Evolutionary conservation across 2,797 vertebrate species (phyloP).

Genomic region (Sarcophilus harrisii): DNA sequence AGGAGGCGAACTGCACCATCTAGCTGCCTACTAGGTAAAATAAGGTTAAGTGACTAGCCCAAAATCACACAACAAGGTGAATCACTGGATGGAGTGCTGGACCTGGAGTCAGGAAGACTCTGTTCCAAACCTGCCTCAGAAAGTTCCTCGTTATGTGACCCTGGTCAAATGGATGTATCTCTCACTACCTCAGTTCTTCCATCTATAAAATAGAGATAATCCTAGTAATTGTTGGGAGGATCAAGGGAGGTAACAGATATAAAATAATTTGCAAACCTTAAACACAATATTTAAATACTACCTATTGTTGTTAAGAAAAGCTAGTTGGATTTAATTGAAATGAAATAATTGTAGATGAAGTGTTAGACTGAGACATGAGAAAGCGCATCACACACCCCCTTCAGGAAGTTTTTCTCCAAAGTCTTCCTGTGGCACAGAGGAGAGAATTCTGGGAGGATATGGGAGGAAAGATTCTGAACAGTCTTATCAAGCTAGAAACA

Average conservation of each 20-base stretch:
- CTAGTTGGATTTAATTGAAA: neutral
- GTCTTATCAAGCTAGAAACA: neutral
- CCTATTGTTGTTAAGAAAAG: neutral
- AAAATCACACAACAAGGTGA: neutral
- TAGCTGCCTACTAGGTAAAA: too few species aligned
- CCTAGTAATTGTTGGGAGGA: neutral
- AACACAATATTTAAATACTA: neutral
- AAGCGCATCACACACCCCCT: neutral
- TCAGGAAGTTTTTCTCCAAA: neutral
- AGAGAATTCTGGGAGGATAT: neutral
- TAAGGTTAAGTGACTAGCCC: too few species aligned
- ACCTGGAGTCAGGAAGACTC: neutral
- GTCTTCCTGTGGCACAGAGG: neutral
- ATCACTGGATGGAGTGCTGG: neutral
- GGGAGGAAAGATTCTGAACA: neutral
- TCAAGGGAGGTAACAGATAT: neutral
- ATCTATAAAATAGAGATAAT: neutral
- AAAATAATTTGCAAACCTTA: neutral
- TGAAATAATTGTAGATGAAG: neutral
- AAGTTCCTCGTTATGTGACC: neutral
- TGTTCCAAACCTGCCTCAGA: neutral
- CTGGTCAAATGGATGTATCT: neutral
- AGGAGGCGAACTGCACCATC: neutral
- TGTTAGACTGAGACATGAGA: neutral
- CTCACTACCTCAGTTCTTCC: neutral